These are phyloP conservation scores for Drosophila pseudotalamancana DNA, from an alignment of 2,888 invertebrate species.

Conservation along the genomic window DNA sequence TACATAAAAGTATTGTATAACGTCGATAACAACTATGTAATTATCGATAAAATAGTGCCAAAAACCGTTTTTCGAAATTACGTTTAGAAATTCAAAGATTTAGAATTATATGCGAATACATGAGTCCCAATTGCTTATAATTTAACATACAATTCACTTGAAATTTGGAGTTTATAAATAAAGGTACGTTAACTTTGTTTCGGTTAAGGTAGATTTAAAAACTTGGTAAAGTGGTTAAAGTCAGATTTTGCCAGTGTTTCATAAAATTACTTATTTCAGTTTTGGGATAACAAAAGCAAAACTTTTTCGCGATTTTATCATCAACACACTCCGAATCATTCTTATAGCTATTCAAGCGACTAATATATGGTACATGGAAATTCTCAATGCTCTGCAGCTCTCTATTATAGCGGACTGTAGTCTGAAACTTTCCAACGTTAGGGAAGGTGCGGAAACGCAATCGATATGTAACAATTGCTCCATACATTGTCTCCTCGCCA, in stretches of 20 bases:
- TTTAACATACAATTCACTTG: background rate
- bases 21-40: background rate
- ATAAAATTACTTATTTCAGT: background rate
- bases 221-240: background rate
- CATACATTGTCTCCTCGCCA: conserved; percentile 18
- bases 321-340: conserved; percentile 84
- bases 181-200: background rate
- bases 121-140: background rate
- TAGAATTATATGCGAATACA: too few relatives aligned
- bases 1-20: background rate
- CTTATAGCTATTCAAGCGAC: conserved; percentile 85
- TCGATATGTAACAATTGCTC: conserved; percentile 24
- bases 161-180: background rate
- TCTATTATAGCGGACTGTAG: conserved; percentile 86
- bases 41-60: background rate
- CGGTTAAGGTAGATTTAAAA: background rate
- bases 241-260: conserved; percentile 6
- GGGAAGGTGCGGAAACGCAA: conserved; percentile 87
- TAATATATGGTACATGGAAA: conserved; percentile 85
- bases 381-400: conserved; percentile 75
- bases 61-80: background rate
- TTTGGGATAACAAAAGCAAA: conserved; percentile 49
- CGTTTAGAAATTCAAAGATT: too few relatives aligned
- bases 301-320: conserved; percentile 45
- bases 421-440: conserved; percentile 87